Evolutionary conservation across 1,140 invertebrate genomes (phyloP), one percentile per base, ranked within the genome.

Genomic region (Rhagoletis pomonella): DNA sequence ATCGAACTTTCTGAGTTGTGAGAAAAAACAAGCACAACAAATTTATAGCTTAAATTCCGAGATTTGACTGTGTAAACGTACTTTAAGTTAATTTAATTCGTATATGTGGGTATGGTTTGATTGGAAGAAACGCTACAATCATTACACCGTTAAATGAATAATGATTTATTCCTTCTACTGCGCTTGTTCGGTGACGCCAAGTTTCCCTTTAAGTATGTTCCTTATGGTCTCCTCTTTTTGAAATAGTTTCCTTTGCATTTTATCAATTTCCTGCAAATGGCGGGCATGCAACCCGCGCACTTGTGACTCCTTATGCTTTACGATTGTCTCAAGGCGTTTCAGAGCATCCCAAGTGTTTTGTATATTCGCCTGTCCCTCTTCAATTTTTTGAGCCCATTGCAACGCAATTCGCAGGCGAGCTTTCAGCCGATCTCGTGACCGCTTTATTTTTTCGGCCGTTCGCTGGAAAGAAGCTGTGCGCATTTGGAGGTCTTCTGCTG

Each of bases 181-280:
- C 59, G 14, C 17, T 29, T 69, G 29, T 42, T 86, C 58, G 14
- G 17, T n/a, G 14, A 64, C 44, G 3, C 17, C 44, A n/a, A 81
- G 73, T 29, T 81, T 81, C 44, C 73, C 88, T 50, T 81, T 87
- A 47, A 88, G 67, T 47, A 88, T 88, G 4, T 89, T 90, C 2
- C 86, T 85, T n/a, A 93, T 92, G 0, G 92, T 93, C 2, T 93
- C 91, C 12, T 93, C 92, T 86, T 93, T 91, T 62, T 93, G 91
- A 86, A 89, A 87, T 39, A 93, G 88, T 87, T 93, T 93, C 55
- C 89, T 89, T 14, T 89, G 88, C 67, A 93, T 17, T 88, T 92
- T 91, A 7, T 91, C 91, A 73, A 93, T 87, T 77, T 93, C 92
- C 62, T 92, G 89, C 9, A 88, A 39, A 81, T 93, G 92, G 0